These are phyloP conservation scores for Phylloscopus trochilus DNA, from an alignment of 2,113 vertebrate genomes.

Conservation along the genomic window DNA sequence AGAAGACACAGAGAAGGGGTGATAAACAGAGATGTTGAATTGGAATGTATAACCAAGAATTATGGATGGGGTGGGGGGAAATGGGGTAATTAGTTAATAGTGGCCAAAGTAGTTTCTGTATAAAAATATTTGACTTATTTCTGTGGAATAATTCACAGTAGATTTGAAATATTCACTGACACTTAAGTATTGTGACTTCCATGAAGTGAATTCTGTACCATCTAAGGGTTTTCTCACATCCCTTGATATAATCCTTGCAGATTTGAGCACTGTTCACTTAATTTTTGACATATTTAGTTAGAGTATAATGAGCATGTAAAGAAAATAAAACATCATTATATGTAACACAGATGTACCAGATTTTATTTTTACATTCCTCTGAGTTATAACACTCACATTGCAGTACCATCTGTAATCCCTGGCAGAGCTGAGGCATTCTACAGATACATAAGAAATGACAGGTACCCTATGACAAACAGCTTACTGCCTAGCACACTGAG, in stretches of 20 bases:
- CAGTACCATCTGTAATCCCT: constrained; percentile 44
- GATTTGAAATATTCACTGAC: background rate
- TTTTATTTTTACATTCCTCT: constrained; percentile 51
- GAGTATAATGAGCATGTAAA: background rate
- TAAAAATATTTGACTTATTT: background rate
- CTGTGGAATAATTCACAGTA: background rate
- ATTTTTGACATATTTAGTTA: constrained; percentile 45
- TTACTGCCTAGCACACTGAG: constrained; percentile 28
- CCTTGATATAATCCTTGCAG: background rate
- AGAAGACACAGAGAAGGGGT: background rate
- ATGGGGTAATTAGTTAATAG: background rate
- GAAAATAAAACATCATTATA: constrained; percentile 52
- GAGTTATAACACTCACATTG: constrained; percentile 34
- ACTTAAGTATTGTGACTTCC: background rate
- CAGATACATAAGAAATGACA: constrained; percentile 53
- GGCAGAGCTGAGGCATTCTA: constrained; percentile 29
- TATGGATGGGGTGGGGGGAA: background rate
- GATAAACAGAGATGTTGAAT: background rate
- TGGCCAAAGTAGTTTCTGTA: background rate
- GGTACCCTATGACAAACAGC: constrained; percentile 61
- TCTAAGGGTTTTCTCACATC: background rate
- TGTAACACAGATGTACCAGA: constrained; percentile 42
- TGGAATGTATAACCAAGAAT: background rate
- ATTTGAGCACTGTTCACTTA: constrained; percentile 37
- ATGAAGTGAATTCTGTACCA: background rate